Evolutionary conservation across 1,140 invertebrate genomes (phyloP), one percentile per base, ranked within the genome.

Genomic region (Hyphantria cunea): DNA sequence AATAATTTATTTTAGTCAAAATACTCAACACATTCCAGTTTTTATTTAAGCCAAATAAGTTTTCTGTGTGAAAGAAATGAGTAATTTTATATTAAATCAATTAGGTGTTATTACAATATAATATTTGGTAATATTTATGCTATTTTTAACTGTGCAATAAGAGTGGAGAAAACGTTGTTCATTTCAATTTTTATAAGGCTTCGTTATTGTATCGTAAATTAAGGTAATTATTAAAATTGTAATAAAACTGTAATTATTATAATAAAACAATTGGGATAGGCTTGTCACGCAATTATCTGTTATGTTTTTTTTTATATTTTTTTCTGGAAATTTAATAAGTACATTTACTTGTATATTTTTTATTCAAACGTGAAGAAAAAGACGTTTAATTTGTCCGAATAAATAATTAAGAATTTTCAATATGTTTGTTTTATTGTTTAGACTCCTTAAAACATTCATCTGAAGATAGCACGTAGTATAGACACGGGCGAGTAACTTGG

Each of bases 331-430:
- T 64, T 72, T 60, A 54, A 44, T 14, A 66, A 54, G 44, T 14
- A 66, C 66, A 47, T 50, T 9, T 13, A 42, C 39, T 64, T 52
- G 50, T 70, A 61, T 74, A 70, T 70, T 73, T 80, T 79, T 81
- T 76, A 63, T 74, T 73, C 76, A 76, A 69, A 76, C 75, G 70
- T 70, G 66, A 68, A 82, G 70, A 59, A 82, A 78, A 76, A 78
- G 56, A 76, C 78, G 75, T 74, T 78, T 80, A 78, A 80, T 89
- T 86, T 86, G 75, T 86, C 82, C 77, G 78, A 86, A 81, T 89
- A 87, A 89, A 85, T 84, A 84, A 79, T 78, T 86, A 89, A 87
- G 82, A 88, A 84, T 83, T 89, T 87, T 83, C 64, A 75, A 58
- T 32, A 25, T 25, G 14, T 58, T 76, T 65, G 72, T 81, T 78